Conservation (phyloP, 2,797 vertebrate species). For the Semotilus atromaculatus region DNA sequence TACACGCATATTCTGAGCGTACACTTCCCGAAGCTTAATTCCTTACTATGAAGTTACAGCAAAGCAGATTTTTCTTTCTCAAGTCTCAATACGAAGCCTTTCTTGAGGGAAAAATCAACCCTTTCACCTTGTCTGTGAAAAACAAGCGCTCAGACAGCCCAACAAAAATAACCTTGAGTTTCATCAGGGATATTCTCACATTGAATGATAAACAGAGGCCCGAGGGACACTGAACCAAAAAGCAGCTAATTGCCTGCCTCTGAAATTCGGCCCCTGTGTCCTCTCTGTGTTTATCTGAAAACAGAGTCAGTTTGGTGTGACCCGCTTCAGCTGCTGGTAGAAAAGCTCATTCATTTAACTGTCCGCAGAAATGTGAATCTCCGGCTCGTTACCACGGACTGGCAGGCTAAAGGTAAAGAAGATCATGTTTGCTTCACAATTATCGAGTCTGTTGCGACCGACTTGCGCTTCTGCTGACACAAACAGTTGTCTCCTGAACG, state of each 20-base stretch:
- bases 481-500: slow-evolving; percentile 14
- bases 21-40: slow-evolving; percentile 20
- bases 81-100: slow-evolving; percentile 63
- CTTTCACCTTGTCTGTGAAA: slow-evolving; percentile 80
- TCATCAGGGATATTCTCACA: slow-evolving; percentile 84
- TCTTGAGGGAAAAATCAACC: slow-evolving; percentile 77
- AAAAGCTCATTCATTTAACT: slow-evolving; percentile 66
- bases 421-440: slow-evolving; percentile 41
- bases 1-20: background rate
- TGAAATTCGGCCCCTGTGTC: slow-evolving; percentile 77
- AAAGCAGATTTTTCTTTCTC: slow-evolving; percentile 18
- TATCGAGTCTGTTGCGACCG: slow-evolving; percentile 15
- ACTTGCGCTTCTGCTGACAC: slow-evolving; percentile 31
- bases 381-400: slow-evolving; percentile 21
- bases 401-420: slow-evolving; percentile 35
- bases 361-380: slow-evolving; percentile 23
- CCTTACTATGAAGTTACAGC: slow-evolving; percentile 20
- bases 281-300: slow-evolving; percentile 71
- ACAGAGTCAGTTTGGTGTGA: slow-evolving; percentile 75
- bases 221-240: slow-evolving; percentile 77
- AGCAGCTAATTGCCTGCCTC: slow-evolving; percentile 81
- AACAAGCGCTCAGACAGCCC: slow-evolving; percentile 77
- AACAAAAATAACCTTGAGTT: slow-evolving; percentile 84
- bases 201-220: slow-evolving; percentile 84
- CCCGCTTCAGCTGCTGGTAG: slow-evolving; percentile 73